phyloP scores from a whole-genome alignment of 2,113 vertebrate species.

The Phylloscopus trochilus region DNA sequence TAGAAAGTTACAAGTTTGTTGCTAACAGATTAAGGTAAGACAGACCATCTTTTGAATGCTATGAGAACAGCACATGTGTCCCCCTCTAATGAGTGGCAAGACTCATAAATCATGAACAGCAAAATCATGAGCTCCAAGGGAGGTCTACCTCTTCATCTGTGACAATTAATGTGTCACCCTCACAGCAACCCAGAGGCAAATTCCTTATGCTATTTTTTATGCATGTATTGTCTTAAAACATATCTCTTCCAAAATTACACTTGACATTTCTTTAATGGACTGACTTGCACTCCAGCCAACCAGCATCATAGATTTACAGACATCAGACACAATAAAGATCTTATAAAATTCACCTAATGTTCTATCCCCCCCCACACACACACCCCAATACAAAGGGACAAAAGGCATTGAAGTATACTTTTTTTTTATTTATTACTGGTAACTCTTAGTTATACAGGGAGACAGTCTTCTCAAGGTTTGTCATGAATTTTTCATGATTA shows the following conservation, averaged over 20 bases:
- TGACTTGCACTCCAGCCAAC: constrained; percentile 6
- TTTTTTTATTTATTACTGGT: not conserved
- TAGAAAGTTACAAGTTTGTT: not conserved
- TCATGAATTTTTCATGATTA: constrained; percentile 16
- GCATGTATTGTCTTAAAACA: constrained; percentile 55
- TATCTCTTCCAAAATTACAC: constrained; percentile 40
- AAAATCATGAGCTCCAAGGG: constrained; percentile 31
- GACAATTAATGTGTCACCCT: constrained; percentile 48
- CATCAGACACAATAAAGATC: not conserved
- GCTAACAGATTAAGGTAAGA: not conserved
- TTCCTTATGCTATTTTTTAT: constrained; percentile 53
- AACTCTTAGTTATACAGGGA: not conserved
- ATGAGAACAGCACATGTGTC: not conserved
- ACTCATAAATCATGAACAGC: constrained; percentile 42
- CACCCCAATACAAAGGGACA: not conserved
- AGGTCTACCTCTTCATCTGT: constrained; percentile 49
- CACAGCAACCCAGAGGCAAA: constrained; percentile 44
- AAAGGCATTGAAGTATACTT: not conserved
- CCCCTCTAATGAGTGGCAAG: constrained; percentile 12
- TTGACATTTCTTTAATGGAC: constrained; percentile 51
- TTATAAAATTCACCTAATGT: not conserved
- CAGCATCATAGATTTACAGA: not conserved
- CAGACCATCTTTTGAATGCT: not conserved
- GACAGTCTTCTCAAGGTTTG: not conserved
- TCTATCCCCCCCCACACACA: not conserved